Conservation (phyloP, 2,888 invertebrate species). For the Biston betularia region DNA sequence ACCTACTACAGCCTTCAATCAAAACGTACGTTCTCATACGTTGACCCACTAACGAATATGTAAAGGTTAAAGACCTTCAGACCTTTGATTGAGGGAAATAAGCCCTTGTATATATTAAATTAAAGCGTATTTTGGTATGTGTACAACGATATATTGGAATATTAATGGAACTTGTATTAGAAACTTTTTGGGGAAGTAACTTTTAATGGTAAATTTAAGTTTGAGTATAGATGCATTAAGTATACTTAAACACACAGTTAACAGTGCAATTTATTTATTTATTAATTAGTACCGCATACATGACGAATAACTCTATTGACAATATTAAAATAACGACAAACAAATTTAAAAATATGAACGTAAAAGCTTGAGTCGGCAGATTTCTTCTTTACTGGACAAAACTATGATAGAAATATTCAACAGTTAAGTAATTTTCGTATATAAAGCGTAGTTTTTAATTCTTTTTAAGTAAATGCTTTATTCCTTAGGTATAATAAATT, state of each 20-base stretch:
- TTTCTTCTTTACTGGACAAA: no score
- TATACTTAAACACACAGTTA: neutral
- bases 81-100: constrained; percentile 43
- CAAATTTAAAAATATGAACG: neutral
- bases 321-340: neutral
- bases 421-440: no score
- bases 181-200: constrained; percentile 8
- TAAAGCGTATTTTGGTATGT: constrained; percentile 45
- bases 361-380: no score
- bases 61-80: constrained; percentile 72
- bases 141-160: constrained; percentile 21
- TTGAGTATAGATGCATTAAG: neutral
- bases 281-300: no score
- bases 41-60: constrained; percentile 69
- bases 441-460: no score
- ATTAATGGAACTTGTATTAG: constrained; percentile 28
- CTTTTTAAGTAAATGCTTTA: no score
- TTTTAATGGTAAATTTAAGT: constrained; percentile 12
- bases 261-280: no score
- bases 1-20: constrained; percentile 58
- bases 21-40: constrained; percentile 65
- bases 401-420: no score
- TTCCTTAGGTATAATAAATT: no score
- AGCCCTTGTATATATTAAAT: constrained; percentile 42
- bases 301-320: no score